A percentile compares a stretch with the other conserved stretches of the same genome.
These are phyloP conservation scores for Myoxocephalus aenaeus DNA, from an alignment of 2,797 vertebrate genomes.

Conservation along the genomic window DNA sequence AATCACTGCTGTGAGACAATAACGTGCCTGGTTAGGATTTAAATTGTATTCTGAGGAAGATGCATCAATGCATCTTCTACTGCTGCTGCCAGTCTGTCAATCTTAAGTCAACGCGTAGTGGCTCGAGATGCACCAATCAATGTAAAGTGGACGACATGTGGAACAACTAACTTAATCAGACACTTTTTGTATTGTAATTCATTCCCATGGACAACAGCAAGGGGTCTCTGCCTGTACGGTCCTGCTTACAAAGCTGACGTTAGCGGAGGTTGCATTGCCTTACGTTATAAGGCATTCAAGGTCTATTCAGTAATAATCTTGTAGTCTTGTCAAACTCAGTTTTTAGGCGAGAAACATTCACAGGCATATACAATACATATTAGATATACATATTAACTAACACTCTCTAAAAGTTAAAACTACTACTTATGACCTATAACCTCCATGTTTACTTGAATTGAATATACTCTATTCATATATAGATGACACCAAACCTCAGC, in stretches of 20 bases:
- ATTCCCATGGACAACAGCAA: too few species aligned
- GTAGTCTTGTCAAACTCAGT: too few species aligned
- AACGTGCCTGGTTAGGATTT: background rate
- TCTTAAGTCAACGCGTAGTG: background rate
- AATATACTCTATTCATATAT: background rate
- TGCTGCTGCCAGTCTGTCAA: background rate
- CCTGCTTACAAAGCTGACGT: too few species aligned
- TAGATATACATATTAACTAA: too few species aligned
- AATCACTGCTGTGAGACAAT: constrained; percentile 5
- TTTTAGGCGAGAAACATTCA: too few species aligned
- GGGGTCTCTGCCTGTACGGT: too few species aligned
- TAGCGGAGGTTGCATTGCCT: background rate
- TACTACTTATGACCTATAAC: too few species aligned
- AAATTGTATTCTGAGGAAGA: background rate
- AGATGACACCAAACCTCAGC: background rate
- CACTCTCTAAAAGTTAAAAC: too few species aligned
- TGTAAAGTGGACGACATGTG: background rate
- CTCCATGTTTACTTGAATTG: background rate
- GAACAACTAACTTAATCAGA: too few species aligned
- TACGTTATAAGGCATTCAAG: background rate
- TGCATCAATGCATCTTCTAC: background rate
- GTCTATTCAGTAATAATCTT: background rate
- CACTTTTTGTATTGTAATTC: too few species aligned
- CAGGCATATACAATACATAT: too few species aligned
- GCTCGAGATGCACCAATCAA: background rate